Percentiles rank a stretch among this genome's conserved stretches.
phyloP scores from a whole-genome alignment of 2,888 invertebrate species.

The Troides aeacus region DNA sequence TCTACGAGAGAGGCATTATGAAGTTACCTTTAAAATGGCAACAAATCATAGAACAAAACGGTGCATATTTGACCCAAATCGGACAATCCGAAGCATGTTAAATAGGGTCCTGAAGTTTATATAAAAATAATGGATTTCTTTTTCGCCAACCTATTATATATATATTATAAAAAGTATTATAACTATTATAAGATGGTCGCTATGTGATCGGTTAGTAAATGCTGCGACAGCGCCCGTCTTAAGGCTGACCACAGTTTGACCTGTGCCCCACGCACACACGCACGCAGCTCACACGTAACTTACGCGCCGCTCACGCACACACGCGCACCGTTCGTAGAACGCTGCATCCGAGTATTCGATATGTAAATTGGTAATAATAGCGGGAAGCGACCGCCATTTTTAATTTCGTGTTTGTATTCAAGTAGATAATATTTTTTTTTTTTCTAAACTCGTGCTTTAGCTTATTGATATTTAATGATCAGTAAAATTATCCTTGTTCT shows the following conservation, averaged over 20 bases:
- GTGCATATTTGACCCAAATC: no score
- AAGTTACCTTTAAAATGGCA: no score
- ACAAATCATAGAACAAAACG: no score
- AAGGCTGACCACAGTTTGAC: constrained; percentile 46
- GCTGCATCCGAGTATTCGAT: constrained; percentile 23
- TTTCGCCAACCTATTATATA: no score
- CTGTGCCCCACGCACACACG: constrained; percentile 43
- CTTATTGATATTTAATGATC: neutral
- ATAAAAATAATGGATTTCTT: no score
- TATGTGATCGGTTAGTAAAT: constrained; percentile 8
- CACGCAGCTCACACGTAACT: constrained; percentile 9
- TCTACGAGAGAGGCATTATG: no score
- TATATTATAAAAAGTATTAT: no score
- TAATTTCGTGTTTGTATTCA: constrained; percentile 11
- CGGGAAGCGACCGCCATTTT: constrained; percentile 23
- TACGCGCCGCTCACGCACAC: constrained; percentile 16
- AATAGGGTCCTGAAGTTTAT: no score
- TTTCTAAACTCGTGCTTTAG: constrained; percentile 1
- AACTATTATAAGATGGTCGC: no score
- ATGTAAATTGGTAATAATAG: constrained; percentile 28
- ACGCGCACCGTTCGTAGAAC: constrained; percentile 14
- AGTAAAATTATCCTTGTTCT: no score
- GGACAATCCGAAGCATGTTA: no score
- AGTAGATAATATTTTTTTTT: neutral
- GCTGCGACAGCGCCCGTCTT: constrained; percentile 33